phyloP scores from a whole-genome alignment of 2,888 invertebrate species.

The Boloria selene region DNA sequence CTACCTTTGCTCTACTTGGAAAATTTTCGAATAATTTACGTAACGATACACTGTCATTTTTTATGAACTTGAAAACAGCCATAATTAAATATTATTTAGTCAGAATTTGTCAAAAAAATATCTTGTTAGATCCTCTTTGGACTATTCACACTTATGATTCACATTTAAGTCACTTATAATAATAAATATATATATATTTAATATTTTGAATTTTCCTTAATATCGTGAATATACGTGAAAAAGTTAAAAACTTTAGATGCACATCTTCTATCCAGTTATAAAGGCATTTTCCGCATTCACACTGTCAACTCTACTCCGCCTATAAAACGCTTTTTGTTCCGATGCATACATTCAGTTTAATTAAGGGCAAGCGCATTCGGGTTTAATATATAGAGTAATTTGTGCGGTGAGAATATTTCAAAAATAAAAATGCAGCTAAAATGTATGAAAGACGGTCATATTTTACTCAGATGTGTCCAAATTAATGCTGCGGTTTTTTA shows the following conservation, averaged over 20 bases:
- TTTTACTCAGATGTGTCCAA: not conserved
- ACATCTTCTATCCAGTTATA: not conserved
- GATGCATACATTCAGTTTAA: constrained; percentile 28
- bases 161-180: too few species aligned
- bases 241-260: not conserved
- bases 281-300: not conserved
- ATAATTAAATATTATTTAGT: too few species aligned
- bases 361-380: constrained; percentile 27
- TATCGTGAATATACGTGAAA: too few species aligned
- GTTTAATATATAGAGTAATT: constrained; percentile 32
- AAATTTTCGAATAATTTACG: too few species aligned
- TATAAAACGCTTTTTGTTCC: constrained; percentile 17
- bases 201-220: too few species aligned
- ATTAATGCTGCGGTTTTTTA: not conserved
- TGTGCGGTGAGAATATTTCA: constrained; percentile 19
- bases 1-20: too few species aligned
- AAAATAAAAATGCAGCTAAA: constrained; percentile 3
- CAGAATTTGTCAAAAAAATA: too few species aligned
- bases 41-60: too few species aligned
- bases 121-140: too few species aligned
- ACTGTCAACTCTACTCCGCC: not conserved
- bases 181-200: too few species aligned
- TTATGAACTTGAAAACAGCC: too few species aligned
- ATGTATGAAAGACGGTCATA: constrained; percentile 1
- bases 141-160: too few species aligned